These are phyloP conservation scores for Heliopora coerulea DNA, from an alignment of 92 coral and sea anemone genomes.

Conservation along the genomic window DNA sequence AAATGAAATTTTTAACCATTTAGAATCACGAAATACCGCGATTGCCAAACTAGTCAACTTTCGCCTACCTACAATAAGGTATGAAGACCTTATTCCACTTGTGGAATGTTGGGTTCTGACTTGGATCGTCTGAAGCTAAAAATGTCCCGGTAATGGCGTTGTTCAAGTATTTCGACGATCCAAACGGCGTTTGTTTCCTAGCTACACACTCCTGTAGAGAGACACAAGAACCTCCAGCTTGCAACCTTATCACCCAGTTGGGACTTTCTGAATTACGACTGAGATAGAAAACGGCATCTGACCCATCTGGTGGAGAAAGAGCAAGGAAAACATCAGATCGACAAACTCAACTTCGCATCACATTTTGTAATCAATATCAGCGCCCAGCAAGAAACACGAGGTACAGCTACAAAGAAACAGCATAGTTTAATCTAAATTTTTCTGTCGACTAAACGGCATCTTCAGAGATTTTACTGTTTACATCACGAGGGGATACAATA, in stretches of 20 bases:
- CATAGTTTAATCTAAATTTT: too few relatives aligned
- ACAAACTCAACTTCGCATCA: too few relatives aligned
- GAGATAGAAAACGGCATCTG: conserved; percentile 86
- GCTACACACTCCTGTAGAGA: conserved; percentile 63
- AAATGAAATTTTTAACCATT: too few relatives aligned
- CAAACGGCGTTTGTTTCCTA: conserved; percentile 74
- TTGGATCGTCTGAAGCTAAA: conserved; percentile 87
- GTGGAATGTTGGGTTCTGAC: conserved; percentile 87
- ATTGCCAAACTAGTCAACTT: too few relatives aligned
- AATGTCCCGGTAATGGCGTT: conserved; percentile 75
- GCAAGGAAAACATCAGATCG: neutral
- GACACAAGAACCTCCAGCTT: conserved; percentile 96
- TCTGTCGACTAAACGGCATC: too few relatives aligned
- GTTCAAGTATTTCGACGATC: conserved; percentile 75
- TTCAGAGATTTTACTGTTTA: too few relatives aligned
- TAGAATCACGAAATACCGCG: too few relatives aligned
- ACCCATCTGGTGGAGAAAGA: conserved; percentile 65
- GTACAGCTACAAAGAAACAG: neutral
- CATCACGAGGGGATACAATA: too few relatives aligned
- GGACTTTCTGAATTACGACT: conserved; percentile 75
- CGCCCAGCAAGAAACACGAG: neutral
- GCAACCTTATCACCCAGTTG: conserved; percentile 92
- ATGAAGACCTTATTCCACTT: conserved; percentile 96
- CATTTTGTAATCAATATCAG: too few relatives aligned
- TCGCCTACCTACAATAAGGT: conserved; percentile 92